phyloP scores from a whole-genome alignment of 2,113 vertebrate species.

The Felis chaus region DNA sequence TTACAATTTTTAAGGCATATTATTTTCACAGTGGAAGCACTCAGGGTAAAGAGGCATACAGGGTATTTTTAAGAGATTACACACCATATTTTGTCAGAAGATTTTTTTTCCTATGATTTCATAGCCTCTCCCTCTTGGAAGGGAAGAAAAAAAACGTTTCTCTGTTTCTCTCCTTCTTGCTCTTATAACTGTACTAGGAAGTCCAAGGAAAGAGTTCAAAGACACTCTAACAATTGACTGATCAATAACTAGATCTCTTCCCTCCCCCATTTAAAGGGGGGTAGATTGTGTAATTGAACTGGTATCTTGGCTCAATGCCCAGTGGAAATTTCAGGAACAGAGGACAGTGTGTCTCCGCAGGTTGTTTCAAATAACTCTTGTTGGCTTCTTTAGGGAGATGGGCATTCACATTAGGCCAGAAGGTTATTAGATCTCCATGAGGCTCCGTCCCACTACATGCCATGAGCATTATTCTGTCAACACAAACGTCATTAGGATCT shows the following conservation, averaged over 20 bases:
- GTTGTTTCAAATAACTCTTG: not conserved
- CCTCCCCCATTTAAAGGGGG: not conserved
- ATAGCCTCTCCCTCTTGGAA: not conserved
- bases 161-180: not conserved
- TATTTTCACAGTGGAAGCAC: slow-evolving; percentile 45
- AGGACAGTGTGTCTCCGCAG: not conserved
- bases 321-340: slow-evolving; percentile 38
- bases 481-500: slow-evolving; percentile 24
- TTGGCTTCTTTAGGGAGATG: slow-evolving; percentile 37
- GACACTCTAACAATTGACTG: not conserved
- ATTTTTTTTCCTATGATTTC: slow-evolving; percentile 17
- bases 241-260: not conserved
- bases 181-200: not conserved
- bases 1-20: slow-evolving; percentile 49
- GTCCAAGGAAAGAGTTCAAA: not conserved
- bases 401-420: not conserved
- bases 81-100: not conserved
- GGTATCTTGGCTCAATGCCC: not conserved
- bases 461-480: slow-evolving; percentile 54
- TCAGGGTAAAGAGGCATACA: not conserved
- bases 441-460: not conserved
- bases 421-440: slow-evolving; percentile 46
- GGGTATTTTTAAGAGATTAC: slow-evolving; percentile 44
- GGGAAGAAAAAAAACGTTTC: not conserved
- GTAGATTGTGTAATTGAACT: not conserved